A percentile compares a stretch with the other conserved stretches of the same genome.
These are phyloP conservation scores for Notiomystis cincta DNA, from an alignment of 2,113 vertebrate genomes.

Conservation along the genomic window DNA sequence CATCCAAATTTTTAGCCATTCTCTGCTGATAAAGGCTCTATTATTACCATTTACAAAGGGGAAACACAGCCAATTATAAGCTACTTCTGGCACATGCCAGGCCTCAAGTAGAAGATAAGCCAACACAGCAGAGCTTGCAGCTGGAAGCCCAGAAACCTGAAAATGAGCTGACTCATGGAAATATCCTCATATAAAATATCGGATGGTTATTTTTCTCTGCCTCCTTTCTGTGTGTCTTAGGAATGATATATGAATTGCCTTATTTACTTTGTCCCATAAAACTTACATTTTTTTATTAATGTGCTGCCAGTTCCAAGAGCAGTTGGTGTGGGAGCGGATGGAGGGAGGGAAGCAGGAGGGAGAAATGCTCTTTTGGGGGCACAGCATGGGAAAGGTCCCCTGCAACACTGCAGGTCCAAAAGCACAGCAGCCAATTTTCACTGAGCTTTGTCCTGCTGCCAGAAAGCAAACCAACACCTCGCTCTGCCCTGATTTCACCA, in stretches of 20 bases:
- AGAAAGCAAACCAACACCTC: background rate
- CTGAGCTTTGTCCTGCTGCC: background rate
- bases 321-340: background rate
- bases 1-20: slow-evolving; percentile 49
- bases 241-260: slow-evolving; percentile 77
- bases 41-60: slow-evolving; percentile 45
- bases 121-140: slow-evolving; percentile 39
- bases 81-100: slow-evolving; percentile 47
- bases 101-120: slow-evolving; percentile 45
- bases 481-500: background rate
- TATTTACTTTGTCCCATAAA: slow-evolving; percentile 77
- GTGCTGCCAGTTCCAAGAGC: slow-evolving; percentile 45
- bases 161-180: slow-evolving; percentile 74
- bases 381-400: background rate
- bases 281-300: slow-evolving; percentile 75
- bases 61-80: slow-evolving; percentile 61
- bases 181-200: slow-evolving; percentile 39
- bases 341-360: background rate
- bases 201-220: slow-evolving; percentile 73
- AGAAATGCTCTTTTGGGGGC: background rate
- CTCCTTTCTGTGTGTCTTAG: slow-evolving; percentile 59
- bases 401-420: background rate
- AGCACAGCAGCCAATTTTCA: background rate
- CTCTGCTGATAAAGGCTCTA: slow-evolving; percentile 47
- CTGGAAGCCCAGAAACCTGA: slow-evolving; percentile 49